These are phyloP conservation scores for Halichoeres trimaculatus DNA, from an alignment of 2,113 vertebrate genomes.

Conservation along the genomic window DNA sequence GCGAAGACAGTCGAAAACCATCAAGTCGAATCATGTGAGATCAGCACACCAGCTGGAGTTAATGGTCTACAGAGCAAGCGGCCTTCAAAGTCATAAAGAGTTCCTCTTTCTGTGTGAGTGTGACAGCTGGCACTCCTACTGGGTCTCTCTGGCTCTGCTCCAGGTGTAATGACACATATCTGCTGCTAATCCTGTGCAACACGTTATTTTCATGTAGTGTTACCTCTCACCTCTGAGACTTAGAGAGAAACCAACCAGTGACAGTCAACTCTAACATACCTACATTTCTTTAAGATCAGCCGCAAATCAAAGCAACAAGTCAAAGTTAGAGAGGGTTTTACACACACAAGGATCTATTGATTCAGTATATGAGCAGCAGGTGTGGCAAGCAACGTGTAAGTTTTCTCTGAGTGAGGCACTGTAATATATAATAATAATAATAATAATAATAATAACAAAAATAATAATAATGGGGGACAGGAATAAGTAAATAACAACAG, in stretches of 20 bases:
- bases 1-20: not conserved
- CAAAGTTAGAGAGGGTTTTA: not conserved
- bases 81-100: not conserved
- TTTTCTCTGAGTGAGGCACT: too few species aligned
- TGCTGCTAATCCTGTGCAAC: conserved; percentile 6
- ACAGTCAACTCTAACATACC: not conserved
- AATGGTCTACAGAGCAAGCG: not conserved
- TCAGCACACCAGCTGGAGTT: not conserved
- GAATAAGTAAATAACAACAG: too few species aligned
- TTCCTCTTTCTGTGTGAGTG: conserved; percentile 5
- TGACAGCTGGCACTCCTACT: not conserved
- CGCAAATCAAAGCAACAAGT: not conserved
- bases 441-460: too few species aligned
- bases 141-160: not conserved
- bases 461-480: too few species aligned
- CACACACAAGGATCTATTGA: not conserved
- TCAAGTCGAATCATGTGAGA: conserved; percentile 35
- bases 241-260: not conserved
- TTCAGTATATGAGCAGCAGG: too few species aligned
- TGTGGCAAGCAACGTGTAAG: too few species aligned
- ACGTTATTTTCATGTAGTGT: not conserved
- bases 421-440: too few species aligned
- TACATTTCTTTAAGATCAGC: not conserved
- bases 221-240: not conserved
- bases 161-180: not conserved